Conservation (phyloP, 1,140 invertebrate genomes). For the Drosophila chauvacae region DNA sequence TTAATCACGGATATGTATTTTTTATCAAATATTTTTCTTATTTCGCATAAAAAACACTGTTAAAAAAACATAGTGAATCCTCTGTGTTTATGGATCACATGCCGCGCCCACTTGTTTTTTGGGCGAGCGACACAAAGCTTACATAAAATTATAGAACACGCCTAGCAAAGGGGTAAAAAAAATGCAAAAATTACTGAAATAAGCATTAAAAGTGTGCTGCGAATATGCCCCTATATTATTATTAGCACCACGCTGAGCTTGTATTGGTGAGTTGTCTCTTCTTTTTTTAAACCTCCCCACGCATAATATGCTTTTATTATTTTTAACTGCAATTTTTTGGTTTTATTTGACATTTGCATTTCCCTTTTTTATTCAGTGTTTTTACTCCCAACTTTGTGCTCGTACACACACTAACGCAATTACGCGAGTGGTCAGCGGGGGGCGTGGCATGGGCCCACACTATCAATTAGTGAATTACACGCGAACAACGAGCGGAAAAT, state of each 20-base stretch:
- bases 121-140: slow-evolving; percentile 33
- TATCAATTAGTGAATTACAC: slow-evolving; percentile 82
- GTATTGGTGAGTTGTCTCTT: slow-evolving; percentile 11
- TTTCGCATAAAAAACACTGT: slow-evolving; percentile 19
- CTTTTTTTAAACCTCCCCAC: slow-evolving; percentile 26
- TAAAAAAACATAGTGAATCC: slow-evolving; percentile 14
- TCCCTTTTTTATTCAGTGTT: slow-evolving; percentile 47
- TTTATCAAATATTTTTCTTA: slow-evolving; percentile 43
- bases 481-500: slow-evolving; percentile 76
- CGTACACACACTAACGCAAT: slow-evolving; percentile 69
- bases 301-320: slow-evolving; percentile 71
- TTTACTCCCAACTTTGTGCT: slow-evolving; percentile 26
- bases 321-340: slow-evolving; percentile 71
- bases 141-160: slow-evolving; percentile 67
- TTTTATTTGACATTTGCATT: slow-evolving; percentile 59
- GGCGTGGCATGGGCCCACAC: slow-evolving; percentile 58
- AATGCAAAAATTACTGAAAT: slow-evolving; percentile 51
- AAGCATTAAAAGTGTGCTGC: slow-evolving; percentile 56
- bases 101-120: slow-evolving; percentile 57
- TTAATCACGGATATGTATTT: slow-evolving; percentile 39
- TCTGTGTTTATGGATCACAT: slow-evolving; percentile 30
- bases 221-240: slow-evolving; percentile 52
- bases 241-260: slow-evolving; percentile 37
- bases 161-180: slow-evolving; percentile 41
- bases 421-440: slow-evolving; percentile 49